phyloP scores from a whole-genome alignment of 2,113 vertebrate genomes.

The Trogon melanurus region DNA sequence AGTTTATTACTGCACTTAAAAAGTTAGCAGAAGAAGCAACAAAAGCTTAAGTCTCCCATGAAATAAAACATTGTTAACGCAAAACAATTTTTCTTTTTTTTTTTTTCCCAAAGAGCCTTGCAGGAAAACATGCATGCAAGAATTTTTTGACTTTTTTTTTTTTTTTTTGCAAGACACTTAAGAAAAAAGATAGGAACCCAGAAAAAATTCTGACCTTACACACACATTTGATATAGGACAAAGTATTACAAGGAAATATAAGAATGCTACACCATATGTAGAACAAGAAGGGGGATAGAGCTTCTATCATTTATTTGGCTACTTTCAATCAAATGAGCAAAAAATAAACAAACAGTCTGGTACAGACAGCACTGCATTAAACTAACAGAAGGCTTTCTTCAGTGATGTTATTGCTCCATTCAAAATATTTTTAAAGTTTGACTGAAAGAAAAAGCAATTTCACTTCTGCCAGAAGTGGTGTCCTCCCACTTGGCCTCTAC shows the following conservation, averaged over 20 bases:
- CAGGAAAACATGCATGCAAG: neutral
- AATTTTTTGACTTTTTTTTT: neutral
- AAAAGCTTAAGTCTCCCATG: neutral
- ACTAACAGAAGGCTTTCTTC: neutral
- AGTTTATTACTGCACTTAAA: neutral
- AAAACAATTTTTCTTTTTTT: neutral
- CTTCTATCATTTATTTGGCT: neutral
- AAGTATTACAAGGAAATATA: neutral
- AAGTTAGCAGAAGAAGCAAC: neutral
- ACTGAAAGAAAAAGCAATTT: neutral
- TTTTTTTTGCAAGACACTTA: neutral
- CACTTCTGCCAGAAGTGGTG: neutral
- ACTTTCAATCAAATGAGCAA: neutral
- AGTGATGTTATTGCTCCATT: neutral
- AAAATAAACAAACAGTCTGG: neutral
- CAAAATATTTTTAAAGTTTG: neutral
- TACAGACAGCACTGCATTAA: neutral
- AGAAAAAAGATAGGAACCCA: neutral
- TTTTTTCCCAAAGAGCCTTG: neutral
- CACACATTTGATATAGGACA: neutral
- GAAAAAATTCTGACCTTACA: neutral
- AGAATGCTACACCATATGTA: neutral
- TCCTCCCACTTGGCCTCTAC: constrained; percentile 7
- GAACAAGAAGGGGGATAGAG: neutral
- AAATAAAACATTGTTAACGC: neutral